These are phyloP conservation scores for Sylvilagus bachmani DNA, from an alignment of 2,113 vertebrate genomes.

Conservation along the genomic window DNA sequence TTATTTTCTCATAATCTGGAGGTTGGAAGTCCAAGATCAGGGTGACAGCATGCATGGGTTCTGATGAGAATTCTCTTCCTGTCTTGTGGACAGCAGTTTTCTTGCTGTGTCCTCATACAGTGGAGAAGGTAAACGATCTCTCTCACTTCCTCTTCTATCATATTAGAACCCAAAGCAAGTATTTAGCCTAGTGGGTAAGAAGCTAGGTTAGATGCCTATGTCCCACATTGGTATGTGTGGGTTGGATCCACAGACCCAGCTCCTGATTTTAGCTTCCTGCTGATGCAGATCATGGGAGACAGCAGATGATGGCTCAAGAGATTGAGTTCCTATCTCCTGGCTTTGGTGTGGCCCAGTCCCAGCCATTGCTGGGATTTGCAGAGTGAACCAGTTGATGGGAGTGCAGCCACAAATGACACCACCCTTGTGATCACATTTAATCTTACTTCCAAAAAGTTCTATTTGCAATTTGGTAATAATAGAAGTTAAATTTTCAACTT, in stretches of 20 bases:
- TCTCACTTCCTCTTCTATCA: background rate
- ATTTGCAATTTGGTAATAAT: background rate
- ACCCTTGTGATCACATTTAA: background rate
- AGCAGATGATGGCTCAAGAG: too few relatives aligned
- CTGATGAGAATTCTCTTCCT: background rate
- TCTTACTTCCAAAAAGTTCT: background rate
- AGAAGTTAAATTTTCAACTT: background rate
- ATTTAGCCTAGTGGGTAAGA: too few relatives aligned
- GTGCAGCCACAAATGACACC: background rate
- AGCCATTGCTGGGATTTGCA: too few relatives aligned
- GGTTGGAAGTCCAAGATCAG: background rate
- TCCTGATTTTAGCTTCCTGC: too few relatives aligned
- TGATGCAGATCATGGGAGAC: too few relatives aligned
- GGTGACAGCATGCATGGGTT: background rate
- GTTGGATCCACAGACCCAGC: too few relatives aligned
- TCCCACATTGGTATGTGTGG: too few relatives aligned
- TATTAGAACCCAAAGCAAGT: background rate
- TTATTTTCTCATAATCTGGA: slow-evolving; percentile 1
- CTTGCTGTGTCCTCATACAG: background rate
- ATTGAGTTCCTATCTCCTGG: too few relatives aligned
- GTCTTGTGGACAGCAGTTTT: background rate
- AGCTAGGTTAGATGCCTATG: too few relatives aligned
- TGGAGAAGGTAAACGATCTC: background rate
- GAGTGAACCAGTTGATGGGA: too few relatives aligned
- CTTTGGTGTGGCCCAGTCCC: too few relatives aligned